A percentile compares a stretch with the other conserved stretches of the same genome.
phyloP scores from a whole-genome alignment of 2,113 vertebrate species.

The Orientallactaga bullata region DNA sequence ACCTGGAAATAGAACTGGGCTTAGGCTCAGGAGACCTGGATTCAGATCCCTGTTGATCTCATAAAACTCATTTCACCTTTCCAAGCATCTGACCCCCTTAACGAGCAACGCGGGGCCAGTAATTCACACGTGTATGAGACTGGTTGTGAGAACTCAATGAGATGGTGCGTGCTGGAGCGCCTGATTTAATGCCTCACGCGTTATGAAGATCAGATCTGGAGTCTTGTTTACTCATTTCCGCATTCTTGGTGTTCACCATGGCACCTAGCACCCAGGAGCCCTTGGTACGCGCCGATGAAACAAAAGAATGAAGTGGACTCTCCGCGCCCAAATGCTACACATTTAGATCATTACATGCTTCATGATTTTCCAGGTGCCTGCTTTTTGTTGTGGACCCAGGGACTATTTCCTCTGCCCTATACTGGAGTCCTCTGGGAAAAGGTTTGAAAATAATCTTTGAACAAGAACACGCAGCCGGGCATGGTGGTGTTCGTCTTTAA shows the following conservation, averaged over 20 bases:
- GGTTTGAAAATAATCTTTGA: neutral
- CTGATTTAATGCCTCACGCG: neutral
- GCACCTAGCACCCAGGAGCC: neutral
- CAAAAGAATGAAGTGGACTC: neutral
- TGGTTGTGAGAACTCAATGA: neutral
- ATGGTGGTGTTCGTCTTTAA: too few species aligned
- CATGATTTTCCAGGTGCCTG: neutral
- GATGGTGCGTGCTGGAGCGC: accelerated
- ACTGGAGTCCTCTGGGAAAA: slow-evolving; percentile 16
- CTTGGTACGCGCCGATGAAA: neutral
- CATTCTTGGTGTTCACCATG: neutral
- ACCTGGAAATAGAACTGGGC: neutral
- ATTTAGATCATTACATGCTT: neutral
- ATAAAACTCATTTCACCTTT: neutral
- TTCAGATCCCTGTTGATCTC: neutral
- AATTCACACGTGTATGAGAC: neutral
- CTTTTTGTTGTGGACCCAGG: neutral
- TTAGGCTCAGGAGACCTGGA: neutral
- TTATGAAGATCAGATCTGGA: neutral
- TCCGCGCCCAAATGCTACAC: neutral
- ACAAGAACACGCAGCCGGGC: neutral
- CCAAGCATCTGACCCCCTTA: neutral
- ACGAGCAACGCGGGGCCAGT: slow-evolving; percentile 12
- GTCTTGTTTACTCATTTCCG: neutral
- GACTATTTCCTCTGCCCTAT: neutral